Conservation (phyloP, 1,140 invertebrate genomes). For the Chelonus insularis region DNA sequence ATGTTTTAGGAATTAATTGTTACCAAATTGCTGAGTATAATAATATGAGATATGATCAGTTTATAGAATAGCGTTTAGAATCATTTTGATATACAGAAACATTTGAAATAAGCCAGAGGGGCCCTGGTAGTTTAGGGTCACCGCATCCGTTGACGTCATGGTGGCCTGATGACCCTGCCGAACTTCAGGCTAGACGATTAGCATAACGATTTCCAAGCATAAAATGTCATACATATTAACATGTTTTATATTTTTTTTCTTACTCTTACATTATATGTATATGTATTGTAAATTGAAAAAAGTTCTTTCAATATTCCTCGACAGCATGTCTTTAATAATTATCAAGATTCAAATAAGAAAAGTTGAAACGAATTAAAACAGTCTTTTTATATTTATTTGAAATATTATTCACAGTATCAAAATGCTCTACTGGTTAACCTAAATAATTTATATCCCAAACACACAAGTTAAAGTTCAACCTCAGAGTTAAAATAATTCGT, state of each 20-base stretch:
- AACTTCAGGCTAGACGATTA: slow-evolving; percentile 36
- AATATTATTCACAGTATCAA: not conserved
- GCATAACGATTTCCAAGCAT: slow-evolving; percentile 19
- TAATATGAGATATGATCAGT: too few species aligned
- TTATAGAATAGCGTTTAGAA: too few species aligned
- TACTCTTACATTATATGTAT: not conserved
- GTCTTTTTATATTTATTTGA: slow-evolving; percentile 1
- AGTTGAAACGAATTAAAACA: too few species aligned
- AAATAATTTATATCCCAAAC: slow-evolving; percentile 3
- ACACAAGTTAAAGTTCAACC: slow-evolving; percentile 17
- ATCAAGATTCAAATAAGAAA: too few species aligned
- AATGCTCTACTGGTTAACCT: slow-evolving; percentile 5
- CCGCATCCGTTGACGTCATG: slow-evolving; percentile 55
- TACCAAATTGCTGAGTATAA: too few species aligned
- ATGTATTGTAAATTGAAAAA: too few species aligned
- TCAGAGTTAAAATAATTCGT: not conserved
- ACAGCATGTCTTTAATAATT: too few species aligned
- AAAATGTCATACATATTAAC: slow-evolving; percentile 7
- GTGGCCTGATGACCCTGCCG: slow-evolving; percentile 48
- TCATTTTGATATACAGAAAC: too few species aligned
- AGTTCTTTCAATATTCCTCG: too few species aligned
- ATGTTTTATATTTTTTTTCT: not conserved
- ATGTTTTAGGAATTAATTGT: too few species aligned
- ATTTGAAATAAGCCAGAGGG: too few species aligned
- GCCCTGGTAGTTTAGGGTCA: slow-evolving; percentile 37